Conservation (phyloP, 2,888 invertebrate species). For the Tinea semifulvella region DNA sequence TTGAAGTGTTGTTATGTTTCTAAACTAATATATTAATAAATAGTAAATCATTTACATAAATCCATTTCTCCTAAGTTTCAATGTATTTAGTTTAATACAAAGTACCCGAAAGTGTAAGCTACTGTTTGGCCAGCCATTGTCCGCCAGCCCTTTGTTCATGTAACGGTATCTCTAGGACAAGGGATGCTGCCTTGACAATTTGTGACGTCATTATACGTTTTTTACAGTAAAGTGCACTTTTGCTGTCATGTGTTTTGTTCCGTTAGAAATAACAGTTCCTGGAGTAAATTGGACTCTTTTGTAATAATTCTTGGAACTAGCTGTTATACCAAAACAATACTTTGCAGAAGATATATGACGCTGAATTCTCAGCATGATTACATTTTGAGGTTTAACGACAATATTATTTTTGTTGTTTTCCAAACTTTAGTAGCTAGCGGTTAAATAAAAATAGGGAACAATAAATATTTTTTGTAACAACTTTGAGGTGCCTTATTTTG, state of each 20-base stretch:
- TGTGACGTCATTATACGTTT: constrained; percentile 54
- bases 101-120: constrained; percentile 24
- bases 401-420: background rate
- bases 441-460: constrained; percentile 7
- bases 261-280: constrained; percentile 55
- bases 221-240: constrained; percentile 52
- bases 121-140: constrained; percentile 55
- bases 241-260: constrained; percentile 39
- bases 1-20: no score
- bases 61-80: no score
- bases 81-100: background rate
- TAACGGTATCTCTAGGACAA: constrained; percentile 39
- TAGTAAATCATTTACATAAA: no score
- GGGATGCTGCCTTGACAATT: constrained; percentile 27
- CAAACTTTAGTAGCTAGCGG: constrained; percentile 13
- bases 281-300: constrained; percentile 55
- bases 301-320: constrained; percentile 50
- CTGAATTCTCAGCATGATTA: constrained; percentile 44
- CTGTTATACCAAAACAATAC: constrained; percentile 43
- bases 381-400: constrained; percentile 46
- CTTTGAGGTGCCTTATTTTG: constrained; percentile 4
- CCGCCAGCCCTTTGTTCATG: constrained; percentile 37
- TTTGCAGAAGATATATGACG: constrained; percentile 44
- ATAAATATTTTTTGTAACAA: background rate
- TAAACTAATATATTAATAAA: no score